Base-by-base conservation (phyloP, 1,140 invertebrate genomes). In the Lordiphosa mommai region DNA sequence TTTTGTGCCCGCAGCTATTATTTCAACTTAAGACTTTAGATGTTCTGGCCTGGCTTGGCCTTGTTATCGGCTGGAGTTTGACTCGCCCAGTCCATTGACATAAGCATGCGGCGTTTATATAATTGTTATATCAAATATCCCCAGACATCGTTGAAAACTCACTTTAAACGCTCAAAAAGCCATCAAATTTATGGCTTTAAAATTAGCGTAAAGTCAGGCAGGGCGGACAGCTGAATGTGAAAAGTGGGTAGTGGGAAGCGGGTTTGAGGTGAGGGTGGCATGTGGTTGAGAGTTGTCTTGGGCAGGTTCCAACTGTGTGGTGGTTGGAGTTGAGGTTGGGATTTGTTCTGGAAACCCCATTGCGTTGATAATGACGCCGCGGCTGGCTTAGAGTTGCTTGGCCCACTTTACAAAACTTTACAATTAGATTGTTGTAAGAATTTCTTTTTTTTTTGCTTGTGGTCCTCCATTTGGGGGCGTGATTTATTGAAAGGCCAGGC, bases 121-220 rank as follows among this genome's bases (percentile, higher is more conserved):
- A 80, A 80, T 82, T 82, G 76, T 77, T 84, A 84, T 84, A 72
- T 63, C 77, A 84, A 84, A 82, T 72, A 77, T 82, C 69, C 59
- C 13, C 30, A 50, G 67, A 59, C 49, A 61, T 57, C 64, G 38
- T 50, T 20, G 44, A 50, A 46, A 51, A 73, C 50, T 38, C 61
- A 72, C 79, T 84, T 77, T 84, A 84, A 84, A 48, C 53, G 56
- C 67, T 72, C 67, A 52, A 65, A 69, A 60, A 53, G 52, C 68
- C 60, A 84, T 84, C 60, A 69, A 84, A 65, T 82, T 76, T 65
- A 82, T 72, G 77, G 52, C 59, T 84, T 82, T 82, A 82, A 84
- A 84, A 82, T 82, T 76, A 68, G 63, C 43, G 34, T 49, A 57
- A 74, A 59, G 36, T 52, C 30, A 7, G 2, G 32, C 16, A 14